Conservation (phyloP, 2,113 vertebrate genomes). For the Cyphomyrus plagiostoma region DNA sequence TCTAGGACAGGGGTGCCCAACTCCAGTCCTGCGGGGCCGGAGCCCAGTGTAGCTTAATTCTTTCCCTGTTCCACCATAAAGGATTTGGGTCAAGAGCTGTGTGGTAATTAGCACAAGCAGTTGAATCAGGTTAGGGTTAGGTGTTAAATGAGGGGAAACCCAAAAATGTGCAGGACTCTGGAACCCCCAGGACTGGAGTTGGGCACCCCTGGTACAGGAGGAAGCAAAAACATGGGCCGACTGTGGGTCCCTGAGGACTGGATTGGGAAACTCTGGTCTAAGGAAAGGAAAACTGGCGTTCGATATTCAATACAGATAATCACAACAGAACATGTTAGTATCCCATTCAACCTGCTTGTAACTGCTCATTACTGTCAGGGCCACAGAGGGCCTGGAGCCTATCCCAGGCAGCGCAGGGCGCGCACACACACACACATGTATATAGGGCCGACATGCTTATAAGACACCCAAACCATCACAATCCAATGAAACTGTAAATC, state of each 20-base stretch:
- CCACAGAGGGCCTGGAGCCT: not conserved
- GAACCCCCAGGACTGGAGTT: no score
- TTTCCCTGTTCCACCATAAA: no score
- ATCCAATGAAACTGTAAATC: not conserved
- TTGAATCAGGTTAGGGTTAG: no score
- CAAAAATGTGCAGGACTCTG: no score
- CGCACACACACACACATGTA: not conserved
- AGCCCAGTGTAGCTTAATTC: no score
- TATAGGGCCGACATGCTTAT: not conserved
- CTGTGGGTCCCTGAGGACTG: not conserved
- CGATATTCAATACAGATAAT: not conserved
- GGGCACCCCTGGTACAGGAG: no score
- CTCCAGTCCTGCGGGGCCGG: no score
- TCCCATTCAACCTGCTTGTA: not conserved
- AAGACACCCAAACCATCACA: not conserved
- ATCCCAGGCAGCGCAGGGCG: not conserved
- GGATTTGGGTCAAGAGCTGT: no score
- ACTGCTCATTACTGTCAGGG: not conserved
- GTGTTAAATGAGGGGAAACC: no score
- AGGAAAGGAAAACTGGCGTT: not conserved
- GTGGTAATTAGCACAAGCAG: no score
- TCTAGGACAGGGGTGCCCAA: no score
- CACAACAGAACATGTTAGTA: not conserved
- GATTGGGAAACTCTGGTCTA: not conserved
- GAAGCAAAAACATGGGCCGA: no score